A percentile compares a stretch with the other conserved stretches of the same genome.
phyloP scores from a whole-genome alignment of 1,140 invertebrate genomes.

The Drosophila subobscura region DNA sequence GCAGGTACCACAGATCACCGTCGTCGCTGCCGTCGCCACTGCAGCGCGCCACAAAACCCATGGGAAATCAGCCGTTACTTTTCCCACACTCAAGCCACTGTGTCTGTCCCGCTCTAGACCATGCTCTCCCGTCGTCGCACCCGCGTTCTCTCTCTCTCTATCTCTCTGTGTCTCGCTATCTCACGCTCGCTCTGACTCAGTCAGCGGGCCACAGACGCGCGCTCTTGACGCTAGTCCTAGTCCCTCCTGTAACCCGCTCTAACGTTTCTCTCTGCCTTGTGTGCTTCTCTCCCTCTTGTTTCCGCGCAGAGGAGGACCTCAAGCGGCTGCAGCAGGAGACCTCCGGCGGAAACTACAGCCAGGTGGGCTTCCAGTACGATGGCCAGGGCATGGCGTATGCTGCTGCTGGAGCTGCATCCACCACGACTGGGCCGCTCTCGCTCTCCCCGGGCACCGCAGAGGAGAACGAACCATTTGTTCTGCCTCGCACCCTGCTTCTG shows the following conservation, averaged over 20 bases:
- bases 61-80: neutral
- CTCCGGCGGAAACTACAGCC: slow-evolving; percentile 86
- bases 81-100: neutral
- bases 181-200: neutral
- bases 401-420: slow-evolving; percentile 3
- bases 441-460: slow-evolving; percentile 82
- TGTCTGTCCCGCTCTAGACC: neutral
- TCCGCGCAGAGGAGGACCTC: slow-evolving; percentile 92
- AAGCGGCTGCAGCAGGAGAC: slow-evolving; percentile 90
- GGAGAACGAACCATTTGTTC: slow-evolving; percentile 88
- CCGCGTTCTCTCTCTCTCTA: slow-evolving; percentile 4
- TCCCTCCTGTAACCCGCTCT: slow-evolving; percentile 6
- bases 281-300: slow-evolving; percentile 66
- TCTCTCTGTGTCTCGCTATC: slow-evolving; percentile 6
- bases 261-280: slow-evolving; percentile 39
- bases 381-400: slow-evolving; percentile 19
- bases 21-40: neutral
- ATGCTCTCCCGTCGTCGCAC: neutral
- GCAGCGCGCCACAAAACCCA: neutral
- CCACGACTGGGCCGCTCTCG: slow-evolving; percentile 73
- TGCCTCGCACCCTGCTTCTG: slow-evolving; percentile 88
- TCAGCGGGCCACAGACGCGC: neutral
- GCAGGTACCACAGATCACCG: slow-evolving; percentile 25
- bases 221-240: neutral
- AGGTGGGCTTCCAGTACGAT: slow-evolving; percentile 93